Evolutionary conservation across 2,797 vertebrate species (phyloP).

Genomic region (Crenichthys baileyi): DNA sequence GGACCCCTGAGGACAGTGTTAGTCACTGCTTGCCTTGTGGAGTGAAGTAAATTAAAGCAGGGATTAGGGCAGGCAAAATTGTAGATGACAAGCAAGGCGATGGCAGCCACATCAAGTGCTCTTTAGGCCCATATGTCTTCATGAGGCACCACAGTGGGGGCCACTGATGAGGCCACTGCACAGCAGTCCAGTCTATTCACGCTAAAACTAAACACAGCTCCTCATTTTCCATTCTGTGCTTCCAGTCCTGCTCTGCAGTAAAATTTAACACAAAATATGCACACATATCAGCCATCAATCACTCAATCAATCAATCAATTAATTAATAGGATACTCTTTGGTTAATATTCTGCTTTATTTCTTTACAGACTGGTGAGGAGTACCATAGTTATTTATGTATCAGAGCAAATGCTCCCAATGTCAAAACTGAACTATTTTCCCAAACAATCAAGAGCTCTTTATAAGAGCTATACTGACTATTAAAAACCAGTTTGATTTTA

Average conservation of each 20-base stretch:
- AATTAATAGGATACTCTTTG: slow-evolving; percentile 54
- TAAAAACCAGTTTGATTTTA: neutral
- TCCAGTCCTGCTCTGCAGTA: neutral
- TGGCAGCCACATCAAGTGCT: slow-evolving; percentile 82
- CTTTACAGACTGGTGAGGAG: neutral
- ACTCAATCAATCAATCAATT: neutral
- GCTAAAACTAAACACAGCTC: slow-evolving; percentile 50
- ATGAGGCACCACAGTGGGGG: slow-evolving; percentile 80
- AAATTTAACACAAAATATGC: neutral
- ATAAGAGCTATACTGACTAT: neutral
- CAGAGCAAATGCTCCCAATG: neutral
- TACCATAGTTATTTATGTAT: too few relatives aligned
- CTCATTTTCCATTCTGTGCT: slow-evolving; percentile 14
- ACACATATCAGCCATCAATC: neutral
- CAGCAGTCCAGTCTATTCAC: slow-evolving; percentile 65
- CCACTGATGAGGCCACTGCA: slow-evolving; percentile 74
- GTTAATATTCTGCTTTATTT: neutral
- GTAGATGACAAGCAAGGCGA: slow-evolving; percentile 92
- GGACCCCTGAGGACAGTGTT: slow-evolving; percentile 92
- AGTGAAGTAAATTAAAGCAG: slow-evolving; percentile 96
- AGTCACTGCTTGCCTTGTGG: slow-evolving; percentile 87
- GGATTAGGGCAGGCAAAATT: slow-evolving; percentile 91
- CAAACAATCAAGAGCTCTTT: neutral
- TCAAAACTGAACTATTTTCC: neutral
- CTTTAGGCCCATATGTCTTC: slow-evolving; percentile 91